Conservation (phyloP, 2,113 vertebrate species). For the Megalops atlanticus region DNA sequence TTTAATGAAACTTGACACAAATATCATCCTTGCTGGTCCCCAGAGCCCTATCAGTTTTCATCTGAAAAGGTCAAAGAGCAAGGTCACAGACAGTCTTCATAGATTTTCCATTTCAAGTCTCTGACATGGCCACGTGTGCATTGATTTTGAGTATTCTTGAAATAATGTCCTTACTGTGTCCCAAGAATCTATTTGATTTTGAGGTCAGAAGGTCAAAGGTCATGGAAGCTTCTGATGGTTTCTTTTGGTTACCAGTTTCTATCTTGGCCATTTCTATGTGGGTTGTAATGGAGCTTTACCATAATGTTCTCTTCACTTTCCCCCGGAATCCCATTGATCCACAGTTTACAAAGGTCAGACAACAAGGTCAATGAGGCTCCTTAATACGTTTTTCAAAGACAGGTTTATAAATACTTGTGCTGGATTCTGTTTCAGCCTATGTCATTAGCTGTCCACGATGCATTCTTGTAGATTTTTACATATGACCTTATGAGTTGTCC, state of each 20-base stretch:
- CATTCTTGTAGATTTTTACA: not conserved
- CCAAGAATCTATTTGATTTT: no score
- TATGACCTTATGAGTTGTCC: not conserved
- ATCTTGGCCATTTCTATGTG: no score
- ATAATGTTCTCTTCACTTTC: no score
- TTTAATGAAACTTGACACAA: not conserved
- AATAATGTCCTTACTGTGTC: no score
- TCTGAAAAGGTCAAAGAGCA: not conserved
- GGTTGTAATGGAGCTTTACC: no score
- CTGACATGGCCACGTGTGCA: not conserved
- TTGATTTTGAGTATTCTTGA: no score
- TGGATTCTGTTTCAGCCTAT: not conserved
- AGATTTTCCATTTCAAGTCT: not conserved
- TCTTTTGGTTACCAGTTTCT: no score
- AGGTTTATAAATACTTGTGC: not conserved
- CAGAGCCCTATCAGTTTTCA: not conserved
- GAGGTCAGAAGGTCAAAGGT: no score
- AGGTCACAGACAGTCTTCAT: not conserved
- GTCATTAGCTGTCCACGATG: not conserved
- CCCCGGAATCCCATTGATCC: no score
- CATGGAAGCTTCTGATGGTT: no score
- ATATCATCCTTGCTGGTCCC: not conserved
- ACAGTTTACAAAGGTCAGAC: no score
- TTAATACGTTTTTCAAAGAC: not conserved
- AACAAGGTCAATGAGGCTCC: no score